Conservation (phyloP, 2,113 vertebrate genomes). For the Triplophysa dalaica region DNA sequence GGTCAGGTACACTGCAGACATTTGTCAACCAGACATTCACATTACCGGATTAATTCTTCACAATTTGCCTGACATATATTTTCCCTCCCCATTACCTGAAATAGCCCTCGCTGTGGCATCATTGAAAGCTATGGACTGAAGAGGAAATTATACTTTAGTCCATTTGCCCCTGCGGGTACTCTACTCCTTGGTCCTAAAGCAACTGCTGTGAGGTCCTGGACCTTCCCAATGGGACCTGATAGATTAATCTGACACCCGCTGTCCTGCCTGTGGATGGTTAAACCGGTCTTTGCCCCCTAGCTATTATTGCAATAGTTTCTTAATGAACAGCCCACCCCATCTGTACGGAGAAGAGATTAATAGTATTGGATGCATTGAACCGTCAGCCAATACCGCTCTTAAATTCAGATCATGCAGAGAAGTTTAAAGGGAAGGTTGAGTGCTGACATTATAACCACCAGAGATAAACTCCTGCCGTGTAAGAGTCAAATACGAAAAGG, state of each 20-base stretch:
- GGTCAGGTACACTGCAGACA: conserved; percentile 62
- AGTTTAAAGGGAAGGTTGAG: conserved; percentile 28
- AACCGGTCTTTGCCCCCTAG: conserved; percentile 59
- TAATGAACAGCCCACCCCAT: conserved; percentile 67
- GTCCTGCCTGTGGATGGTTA: conserved; percentile 62
- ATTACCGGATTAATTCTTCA: conserved; percentile 65
- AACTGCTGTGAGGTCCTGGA: not conserved
- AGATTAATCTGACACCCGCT: conserved; percentile 60
- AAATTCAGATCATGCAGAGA: conserved; percentile 49
- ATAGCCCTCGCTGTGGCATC: conserved; percentile 50
- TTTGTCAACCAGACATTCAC: conserved; percentile 63
- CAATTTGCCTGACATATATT: conserved; percentile 53
- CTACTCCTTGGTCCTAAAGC: conserved; percentile 47
- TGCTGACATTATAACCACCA: too few relatives aligned
- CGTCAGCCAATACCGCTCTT: conserved; percentile 40
- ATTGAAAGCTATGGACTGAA: not conserved
- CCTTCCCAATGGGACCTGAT: conserved; percentile 48
- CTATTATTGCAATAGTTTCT: conserved; percentile 70
- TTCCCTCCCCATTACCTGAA: conserved; percentile 54
- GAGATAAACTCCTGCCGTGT: too few relatives aligned
- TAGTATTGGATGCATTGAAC: conserved; percentile 61
- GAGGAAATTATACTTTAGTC: conserved; percentile 40
- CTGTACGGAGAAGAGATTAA: conserved; percentile 69
- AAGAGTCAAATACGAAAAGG: too few relatives aligned
- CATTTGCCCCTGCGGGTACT: conserved; percentile 24